Percentiles rank a stretch among this genome's conserved stretches.
Conservation (phyloP, 2,113 vertebrate genomes). For the Nettapus auritus region DNA sequence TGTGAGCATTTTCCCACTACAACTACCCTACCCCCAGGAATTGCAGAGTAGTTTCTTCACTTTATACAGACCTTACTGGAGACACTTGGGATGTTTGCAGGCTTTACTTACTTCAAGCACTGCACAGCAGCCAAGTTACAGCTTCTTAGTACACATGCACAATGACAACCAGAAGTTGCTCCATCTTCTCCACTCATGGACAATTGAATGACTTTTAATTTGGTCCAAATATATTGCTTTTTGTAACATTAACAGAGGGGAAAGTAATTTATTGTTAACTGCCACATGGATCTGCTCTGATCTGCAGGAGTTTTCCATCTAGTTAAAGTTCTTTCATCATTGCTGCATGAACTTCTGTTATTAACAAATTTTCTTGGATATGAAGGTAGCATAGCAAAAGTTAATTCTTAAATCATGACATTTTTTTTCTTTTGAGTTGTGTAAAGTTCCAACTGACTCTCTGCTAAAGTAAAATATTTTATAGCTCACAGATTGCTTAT, state of each 20-base stretch:
- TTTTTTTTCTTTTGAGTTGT: background rate
- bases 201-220: background rate
- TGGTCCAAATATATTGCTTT: background rate
- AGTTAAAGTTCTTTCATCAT: background rate
- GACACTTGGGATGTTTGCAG: background rate
- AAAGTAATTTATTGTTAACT: conserved; percentile 19
- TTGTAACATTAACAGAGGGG: background rate
- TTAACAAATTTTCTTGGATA: background rate
- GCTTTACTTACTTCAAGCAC: background rate
- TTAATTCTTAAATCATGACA: background rate
- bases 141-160: background rate
- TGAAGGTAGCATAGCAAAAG: background rate
- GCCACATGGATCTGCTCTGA: background rate
- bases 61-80: background rate
- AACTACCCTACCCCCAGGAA: background rate
- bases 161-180: background rate
- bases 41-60: background rate
- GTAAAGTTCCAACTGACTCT: background rate
- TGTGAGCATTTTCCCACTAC: background rate
- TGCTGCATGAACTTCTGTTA: background rate
- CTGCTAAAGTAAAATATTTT: background rate
- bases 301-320: background rate
- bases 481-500: background rate
- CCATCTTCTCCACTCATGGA: background rate
- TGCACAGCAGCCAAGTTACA: background rate